Percentiles rank a stretch among this genome's conserved stretches.
Conservation (phyloP, 2,888 invertebrate species). For the Strigamia crassipes region DNA sequence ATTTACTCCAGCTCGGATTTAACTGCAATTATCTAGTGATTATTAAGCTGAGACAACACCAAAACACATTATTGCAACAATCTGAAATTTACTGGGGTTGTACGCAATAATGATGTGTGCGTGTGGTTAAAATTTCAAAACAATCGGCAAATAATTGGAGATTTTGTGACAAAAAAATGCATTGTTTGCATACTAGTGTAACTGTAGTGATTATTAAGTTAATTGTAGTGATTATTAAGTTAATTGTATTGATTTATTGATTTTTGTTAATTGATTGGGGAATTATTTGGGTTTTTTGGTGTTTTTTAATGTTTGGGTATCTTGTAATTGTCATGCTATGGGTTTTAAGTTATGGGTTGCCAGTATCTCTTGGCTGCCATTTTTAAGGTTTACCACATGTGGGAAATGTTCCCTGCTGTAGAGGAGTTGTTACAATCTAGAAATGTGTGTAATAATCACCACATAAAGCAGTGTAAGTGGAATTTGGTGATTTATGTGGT, state of each 20-base stretch:
- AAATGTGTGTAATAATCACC: too few species aligned
- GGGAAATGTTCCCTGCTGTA: not conserved
- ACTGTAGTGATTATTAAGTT: not conserved
- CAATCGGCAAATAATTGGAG: too few species aligned
- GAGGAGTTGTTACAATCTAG: not conserved
- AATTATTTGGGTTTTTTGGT: not conserved
- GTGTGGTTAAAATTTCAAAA: too few species aligned
- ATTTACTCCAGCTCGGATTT: constrained; percentile 2
- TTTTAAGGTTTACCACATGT: not conserved
- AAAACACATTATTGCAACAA: too few species aligned
- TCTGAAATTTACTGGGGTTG: too few species aligned
- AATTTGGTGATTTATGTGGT: too few species aligned
- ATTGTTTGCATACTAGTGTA: too few species aligned
- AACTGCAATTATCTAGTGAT: not conserved
- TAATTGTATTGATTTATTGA: not conserved
- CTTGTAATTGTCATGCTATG: not conserved
- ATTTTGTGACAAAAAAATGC: too few species aligned
- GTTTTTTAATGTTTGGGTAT: not conserved
- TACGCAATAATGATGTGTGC: too few species aligned
- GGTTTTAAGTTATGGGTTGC: not conserved
- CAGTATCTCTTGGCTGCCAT: not conserved
- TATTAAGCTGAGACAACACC: not conserved
- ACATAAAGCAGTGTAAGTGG: too few species aligned
- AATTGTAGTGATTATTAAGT: not conserved
- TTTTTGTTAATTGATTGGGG: not conserved